These are phyloP conservation scores for Bellardia bayeri DNA, from an alignment of 2,888 invertebrate species.

Conservation along the genomic window DNA sequence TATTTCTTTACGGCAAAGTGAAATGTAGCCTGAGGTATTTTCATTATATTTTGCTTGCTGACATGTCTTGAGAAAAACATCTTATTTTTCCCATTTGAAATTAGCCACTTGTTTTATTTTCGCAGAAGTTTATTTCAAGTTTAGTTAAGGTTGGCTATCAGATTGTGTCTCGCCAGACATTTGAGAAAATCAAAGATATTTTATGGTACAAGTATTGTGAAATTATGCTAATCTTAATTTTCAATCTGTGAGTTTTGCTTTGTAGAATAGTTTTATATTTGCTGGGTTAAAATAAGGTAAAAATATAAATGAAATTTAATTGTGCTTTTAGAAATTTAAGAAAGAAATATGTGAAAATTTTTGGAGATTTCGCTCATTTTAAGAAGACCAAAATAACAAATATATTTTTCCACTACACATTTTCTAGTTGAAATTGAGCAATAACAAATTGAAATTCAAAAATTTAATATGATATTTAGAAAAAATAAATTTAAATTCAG, in stretches of 20 bases:
- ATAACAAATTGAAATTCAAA: too few relatives aligned
- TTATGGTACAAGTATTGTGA: slow-evolving; percentile 41
- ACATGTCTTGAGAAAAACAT: slow-evolving; percentile 39
- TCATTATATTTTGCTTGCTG: slow-evolving; percentile 29
- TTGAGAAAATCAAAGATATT: slow-evolving; percentile 66
- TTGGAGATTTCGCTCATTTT: too few relatives aligned
- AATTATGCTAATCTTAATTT: slow-evolving; percentile 68
- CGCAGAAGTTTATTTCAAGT: slow-evolving; percentile 57
- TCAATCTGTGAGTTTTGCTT: slow-evolving; percentile 44
- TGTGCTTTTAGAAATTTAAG: background rate
- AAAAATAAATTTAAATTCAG: too few relatives aligned
- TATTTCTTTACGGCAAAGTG: slow-evolving; percentile 50
- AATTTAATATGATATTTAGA: too few relatives aligned
- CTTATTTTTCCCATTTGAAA: slow-evolving; percentile 57
- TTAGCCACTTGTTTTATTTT: slow-evolving; percentile 65
- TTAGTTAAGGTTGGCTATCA: slow-evolving; percentile 61
- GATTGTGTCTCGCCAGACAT: slow-evolving; percentile 71
- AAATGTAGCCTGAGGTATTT: slow-evolving; percentile 66
- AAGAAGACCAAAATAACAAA: too few relatives aligned
- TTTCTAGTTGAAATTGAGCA: too few relatives aligned
- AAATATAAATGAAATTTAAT: background rate
- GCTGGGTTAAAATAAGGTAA: background rate
- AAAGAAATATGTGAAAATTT: too few relatives aligned
- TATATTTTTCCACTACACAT: too few relatives aligned
- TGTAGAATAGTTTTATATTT: slow-evolving; percentile 25